Conservation (phyloP, 2,113 vertebrate genomes). For the Dromiciops gliroides region DNA sequence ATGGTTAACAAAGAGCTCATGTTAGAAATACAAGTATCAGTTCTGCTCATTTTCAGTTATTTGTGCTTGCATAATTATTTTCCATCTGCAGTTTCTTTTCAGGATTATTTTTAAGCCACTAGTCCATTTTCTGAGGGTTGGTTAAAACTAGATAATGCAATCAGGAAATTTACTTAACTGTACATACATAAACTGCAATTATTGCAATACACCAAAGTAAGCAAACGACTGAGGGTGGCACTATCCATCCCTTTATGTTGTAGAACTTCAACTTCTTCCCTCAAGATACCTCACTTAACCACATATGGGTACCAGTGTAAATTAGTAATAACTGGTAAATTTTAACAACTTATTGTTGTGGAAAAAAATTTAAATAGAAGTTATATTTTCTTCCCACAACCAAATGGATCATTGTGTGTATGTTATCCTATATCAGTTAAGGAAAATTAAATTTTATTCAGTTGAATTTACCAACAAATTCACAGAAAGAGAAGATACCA, state of each 20-base stretch:
- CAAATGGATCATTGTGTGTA: background rate
- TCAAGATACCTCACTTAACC: background rate
- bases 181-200: background rate
- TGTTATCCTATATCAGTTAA: background rate
- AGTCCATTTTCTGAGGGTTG: background rate
- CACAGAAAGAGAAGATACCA: background rate
- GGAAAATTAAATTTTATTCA: background rate
- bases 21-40: background rate
- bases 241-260: background rate
- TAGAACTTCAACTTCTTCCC: background rate
- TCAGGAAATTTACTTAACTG: background rate
- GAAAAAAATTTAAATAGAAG: background rate
- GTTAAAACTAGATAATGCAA: background rate
- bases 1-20: background rate
- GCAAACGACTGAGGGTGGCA: background rate
- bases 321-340: background rate
- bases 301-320: background rate
- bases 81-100: background rate
- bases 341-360: background rate
- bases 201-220: background rate
- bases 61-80: background rate
- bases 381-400: background rate
- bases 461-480: background rate
- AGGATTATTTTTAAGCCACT: background rate
- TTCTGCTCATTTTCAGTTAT: background rate